Percentiles rank a stretch among this genome's conserved stretches.
Evolutionary conservation across 1,140 invertebrate genomes (phyloP).

Genomic region (Neodiprion lecontei): DNA sequence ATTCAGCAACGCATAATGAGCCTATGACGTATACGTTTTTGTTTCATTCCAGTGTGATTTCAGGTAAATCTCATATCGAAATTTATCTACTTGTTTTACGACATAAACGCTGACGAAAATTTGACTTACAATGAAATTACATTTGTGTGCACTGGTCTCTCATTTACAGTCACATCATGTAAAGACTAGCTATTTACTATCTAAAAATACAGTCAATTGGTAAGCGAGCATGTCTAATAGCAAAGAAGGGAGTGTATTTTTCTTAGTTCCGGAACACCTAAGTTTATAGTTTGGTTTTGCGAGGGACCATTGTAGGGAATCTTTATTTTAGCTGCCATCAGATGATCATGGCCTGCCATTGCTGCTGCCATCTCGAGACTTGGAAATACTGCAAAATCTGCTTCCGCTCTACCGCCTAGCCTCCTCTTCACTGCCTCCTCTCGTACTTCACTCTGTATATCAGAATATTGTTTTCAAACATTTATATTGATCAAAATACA

Average conservation of each 20-base stretch:
- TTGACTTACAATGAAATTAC: too few species aligned
- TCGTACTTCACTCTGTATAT: constrained; percentile 58
- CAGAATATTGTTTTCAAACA: constrained; percentile 45
- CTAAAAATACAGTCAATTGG: too few species aligned
- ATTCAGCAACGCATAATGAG: too few species aligned
- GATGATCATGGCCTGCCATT: constrained; percentile 36
- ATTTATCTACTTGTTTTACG: too few species aligned
- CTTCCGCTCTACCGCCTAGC: constrained; percentile 57
- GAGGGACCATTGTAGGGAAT: constrained; percentile 47
- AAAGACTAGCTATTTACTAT: too few species aligned
- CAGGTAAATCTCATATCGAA: too few species aligned
- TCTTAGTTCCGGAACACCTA: constrained; percentile 52
- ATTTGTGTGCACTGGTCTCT: too few species aligned
- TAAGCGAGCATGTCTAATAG: constrained; percentile 39
- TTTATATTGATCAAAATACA: constrained; percentile 16
- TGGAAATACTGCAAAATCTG: constrained; percentile 65
- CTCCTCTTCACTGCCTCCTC: constrained; percentile 60
- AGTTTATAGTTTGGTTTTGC: constrained; percentile 41
- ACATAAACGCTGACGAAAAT: too few species aligned
- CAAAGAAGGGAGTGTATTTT: constrained; percentile 53
- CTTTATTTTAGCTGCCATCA: constrained; percentile 49
- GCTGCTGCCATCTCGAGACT: constrained; percentile 59
- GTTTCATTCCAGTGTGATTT: too few species aligned
- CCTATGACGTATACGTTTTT: too few species aligned
- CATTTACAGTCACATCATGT: too few species aligned